Evolutionary conservation across 2,888 invertebrate genomes (phyloP).

Genomic region (Pristionchus maxplancki): DNA sequence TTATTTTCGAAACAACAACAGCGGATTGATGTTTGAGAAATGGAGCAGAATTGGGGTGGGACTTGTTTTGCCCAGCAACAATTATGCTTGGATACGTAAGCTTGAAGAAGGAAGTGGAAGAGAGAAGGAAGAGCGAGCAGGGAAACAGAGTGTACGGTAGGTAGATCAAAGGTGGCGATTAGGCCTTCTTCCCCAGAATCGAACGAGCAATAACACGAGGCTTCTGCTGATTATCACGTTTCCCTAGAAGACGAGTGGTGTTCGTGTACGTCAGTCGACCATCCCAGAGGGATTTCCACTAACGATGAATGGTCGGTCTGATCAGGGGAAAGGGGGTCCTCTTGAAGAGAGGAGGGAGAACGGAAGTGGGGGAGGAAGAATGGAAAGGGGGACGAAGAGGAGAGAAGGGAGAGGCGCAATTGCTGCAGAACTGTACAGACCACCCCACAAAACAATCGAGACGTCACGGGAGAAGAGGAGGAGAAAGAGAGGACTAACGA

Average conservation of each 20-base stretch:
- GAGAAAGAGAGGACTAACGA: background rate
- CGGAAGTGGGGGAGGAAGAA: background rate
- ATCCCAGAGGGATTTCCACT: background rate
- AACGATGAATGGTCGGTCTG: background rate
- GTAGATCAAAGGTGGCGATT: background rate
- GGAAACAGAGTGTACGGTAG: background rate
- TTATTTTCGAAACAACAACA: too few species aligned
- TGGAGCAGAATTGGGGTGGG: too few species aligned
- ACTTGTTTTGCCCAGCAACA: too few species aligned
- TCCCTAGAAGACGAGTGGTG: background rate
- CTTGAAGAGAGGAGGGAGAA: background rate
- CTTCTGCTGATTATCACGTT: background rate
- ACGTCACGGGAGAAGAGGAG: background rate
- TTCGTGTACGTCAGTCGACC: background rate
- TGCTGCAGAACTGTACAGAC: constrained; percentile 24
- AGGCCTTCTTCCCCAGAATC: background rate
- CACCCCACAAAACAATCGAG: constrained; percentile 1
- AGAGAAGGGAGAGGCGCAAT: background rate
- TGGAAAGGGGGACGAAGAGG: background rate
- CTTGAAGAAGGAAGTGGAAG: background rate
- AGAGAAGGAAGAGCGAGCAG: background rate
- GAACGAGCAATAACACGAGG: background rate
- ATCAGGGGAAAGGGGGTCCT: background rate
- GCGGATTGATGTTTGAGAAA: too few species aligned
- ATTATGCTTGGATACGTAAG: too few species aligned